Evolutionary conservation across 2,113 vertebrate species (phyloP), one percentile per base, ranked within the genome.

Genomic region (Labeo catla): DNA sequence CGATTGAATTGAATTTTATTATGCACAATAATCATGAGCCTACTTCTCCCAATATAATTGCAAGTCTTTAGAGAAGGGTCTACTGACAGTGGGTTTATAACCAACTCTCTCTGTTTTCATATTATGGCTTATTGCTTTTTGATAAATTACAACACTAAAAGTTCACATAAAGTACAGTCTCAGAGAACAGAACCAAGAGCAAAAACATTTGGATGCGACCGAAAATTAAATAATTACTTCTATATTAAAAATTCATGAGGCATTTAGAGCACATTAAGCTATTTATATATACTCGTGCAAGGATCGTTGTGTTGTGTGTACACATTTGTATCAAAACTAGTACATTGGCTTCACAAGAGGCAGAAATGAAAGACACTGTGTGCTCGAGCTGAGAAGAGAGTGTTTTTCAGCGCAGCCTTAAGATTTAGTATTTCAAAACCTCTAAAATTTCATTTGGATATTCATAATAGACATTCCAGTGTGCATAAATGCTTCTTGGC

Each of bases 61-160:
- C 43, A 50, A 74, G 54, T 52, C 34, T 76, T 52, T 74, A 79
- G 49, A 78, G 28, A 78, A 21, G 28, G 61, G 59, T 54, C 49
- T 79, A 63, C 81, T 74, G 23, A 23, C 23, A 57, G 36, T 73
- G 70, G 52, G 66, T 70, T 82, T 63, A 81, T 81, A 81, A 74
- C 28, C 47, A 74, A 81, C n/a, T 72, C 52, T 79, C 50, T 73
- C 21, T 70, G 28, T 76, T 61, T 59, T 49, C 39, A 73, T 43
- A 73, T 81, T 86, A 73, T 36, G 23, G 39, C 66, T 59, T 54
- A 73, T 63, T 81, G 49, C n/a, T 52, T 82, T 82, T 68, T 68
- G 47, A 82, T 68, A 63, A 52, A 82, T 66, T n/a, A 52, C 47
- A 36, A 13, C 28, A 68, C 47, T 52, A 19, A 82, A 82, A 52